Evolutionary conservation across 30 jellyfish, hydroid and myxozoan species (phyloP).

Genomic region (Aurelia aurita): DNA sequence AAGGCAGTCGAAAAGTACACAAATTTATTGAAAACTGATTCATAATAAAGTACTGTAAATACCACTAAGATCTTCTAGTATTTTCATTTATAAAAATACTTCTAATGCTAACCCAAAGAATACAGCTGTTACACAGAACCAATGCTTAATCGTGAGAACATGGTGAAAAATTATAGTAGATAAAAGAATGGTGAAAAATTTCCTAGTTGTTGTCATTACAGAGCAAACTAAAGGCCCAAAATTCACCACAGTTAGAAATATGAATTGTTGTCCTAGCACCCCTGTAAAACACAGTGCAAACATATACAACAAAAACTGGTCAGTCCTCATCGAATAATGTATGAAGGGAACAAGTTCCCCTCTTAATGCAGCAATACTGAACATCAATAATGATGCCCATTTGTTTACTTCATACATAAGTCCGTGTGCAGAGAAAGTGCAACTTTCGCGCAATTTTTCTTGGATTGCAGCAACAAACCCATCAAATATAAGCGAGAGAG

Average conservation of each 20-base stretch:
- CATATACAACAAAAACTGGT: slow-evolving; percentile 6
- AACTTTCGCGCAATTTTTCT: slow-evolving; percentile 34
- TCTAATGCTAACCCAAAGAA: slow-evolving; percentile 74
- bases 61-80: too few relatives aligned
- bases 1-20: too few relatives aligned
- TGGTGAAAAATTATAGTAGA: slow-evolving; percentile 73
- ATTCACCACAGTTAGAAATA: slow-evolving; percentile 58
- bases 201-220: slow-evolving; percentile 87
- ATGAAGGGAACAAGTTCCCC: slow-evolving; percentile 60
- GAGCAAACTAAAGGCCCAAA: slow-evolving; percentile 90
- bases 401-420: slow-evolving; percentile 74
- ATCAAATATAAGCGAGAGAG: slow-evolving; percentile 63
- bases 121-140: slow-evolving; percentile 61
- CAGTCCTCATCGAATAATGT: slow-evolving; percentile 8
- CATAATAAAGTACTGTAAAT: too few relatives aligned
- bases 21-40: too few relatives aligned
- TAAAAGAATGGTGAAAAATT: slow-evolving; percentile 71
- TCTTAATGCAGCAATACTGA: slow-evolving; percentile 11
- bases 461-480: slow-evolving; percentile 86
- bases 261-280: slow-evolving; percentile 85
- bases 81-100: slow-evolving; percentile 6
- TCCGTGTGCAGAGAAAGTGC: slow-evolving; percentile 24
- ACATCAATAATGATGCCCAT: slow-evolving; percentile 57
- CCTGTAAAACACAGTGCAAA: slow-evolving; percentile 65
- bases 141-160: slow-evolving; percentile 31